A percentile compares a stretch with the other conserved stretches of the same genome.
Conservation (phyloP, 2,888 invertebrate genomes). For the Chironomus tentans region DNA sequence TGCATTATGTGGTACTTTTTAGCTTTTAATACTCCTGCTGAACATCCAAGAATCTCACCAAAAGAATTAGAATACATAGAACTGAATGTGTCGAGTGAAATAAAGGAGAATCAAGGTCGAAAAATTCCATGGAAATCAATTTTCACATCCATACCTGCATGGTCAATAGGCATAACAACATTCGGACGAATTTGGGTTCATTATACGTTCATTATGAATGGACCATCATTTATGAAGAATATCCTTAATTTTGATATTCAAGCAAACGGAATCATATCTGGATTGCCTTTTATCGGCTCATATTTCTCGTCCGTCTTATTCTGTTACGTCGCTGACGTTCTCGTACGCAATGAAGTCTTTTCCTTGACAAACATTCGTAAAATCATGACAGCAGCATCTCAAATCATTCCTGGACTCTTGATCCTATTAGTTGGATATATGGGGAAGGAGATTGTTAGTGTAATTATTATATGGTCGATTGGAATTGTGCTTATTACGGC, state of each 20-base stretch:
- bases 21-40: slow-evolving; percentile 57
- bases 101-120: slow-evolving; percentile 43
- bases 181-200: slow-evolving; percentile 69
- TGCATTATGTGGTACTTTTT: slow-evolving; percentile 59
- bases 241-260: slow-evolving; percentile 59
- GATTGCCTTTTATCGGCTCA: slow-evolving; percentile 59
- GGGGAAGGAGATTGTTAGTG: slow-evolving; percentile 49
- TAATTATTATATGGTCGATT: slow-evolving; percentile 56
- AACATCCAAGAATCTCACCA: slow-evolving; percentile 57
- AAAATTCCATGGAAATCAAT: slow-evolving; percentile 58
- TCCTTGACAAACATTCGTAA: slow-evolving; percentile 56
- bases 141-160: slow-evolving; percentile 54
- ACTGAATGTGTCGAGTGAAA: slow-evolving; percentile 48
- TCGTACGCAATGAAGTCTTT: slow-evolving; percentile 50
- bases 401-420: slow-evolving; percentile 58
- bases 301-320: slow-evolving; percentile 61
- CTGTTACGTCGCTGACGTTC: slow-evolving; percentile 57
- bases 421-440: slow-evolving; percentile 55
- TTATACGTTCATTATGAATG: slow-evolving; percentile 61
- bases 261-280: slow-evolving; percentile 58
- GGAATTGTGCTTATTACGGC: slow-evolving; percentile 63
- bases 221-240: slow-evolving; percentile 61
- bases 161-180: slow-evolving; percentile 62
- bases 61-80: slow-evolving; percentile 58
- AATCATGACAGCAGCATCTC: slow-evolving; percentile 57